phyloP scores from a whole-genome alignment of 2,797 vertebrate genomes.

The Alcedo atthis region DNA sequence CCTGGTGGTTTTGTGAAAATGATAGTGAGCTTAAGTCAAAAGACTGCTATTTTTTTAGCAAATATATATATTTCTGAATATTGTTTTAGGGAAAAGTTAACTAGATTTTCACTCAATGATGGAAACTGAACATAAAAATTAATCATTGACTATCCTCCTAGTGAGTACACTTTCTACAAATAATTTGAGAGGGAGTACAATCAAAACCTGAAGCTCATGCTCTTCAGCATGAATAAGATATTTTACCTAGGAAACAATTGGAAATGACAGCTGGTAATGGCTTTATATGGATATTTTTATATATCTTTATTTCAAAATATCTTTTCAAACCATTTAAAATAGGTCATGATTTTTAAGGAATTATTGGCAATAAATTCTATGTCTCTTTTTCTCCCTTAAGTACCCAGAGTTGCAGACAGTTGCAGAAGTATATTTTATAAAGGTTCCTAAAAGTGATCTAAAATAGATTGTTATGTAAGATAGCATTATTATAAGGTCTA shows the following conservation, averaged over 20 bases:
- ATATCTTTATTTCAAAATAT: not conserved
- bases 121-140: not conserved
- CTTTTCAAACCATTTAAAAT: not conserved
- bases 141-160: not conserved
- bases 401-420: not conserved
- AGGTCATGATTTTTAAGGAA: not conserved
- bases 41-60: not conserved
- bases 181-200: not conserved
- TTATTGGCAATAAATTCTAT: not conserved
- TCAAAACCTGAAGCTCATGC: not conserved
- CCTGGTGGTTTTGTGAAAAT: constrained; percentile 1
- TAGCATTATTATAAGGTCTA: not conserved
- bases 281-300: not conserved
- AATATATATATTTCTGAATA: not conserved
- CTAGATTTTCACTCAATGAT: not conserved
- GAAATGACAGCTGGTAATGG: not conserved
- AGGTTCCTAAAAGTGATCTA: not conserved
- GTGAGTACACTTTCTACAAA: not conserved
- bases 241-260: not conserved
- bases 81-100: not conserved
- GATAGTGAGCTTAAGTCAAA: not conserved
- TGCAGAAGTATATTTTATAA: not conserved
- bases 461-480: not conserved
- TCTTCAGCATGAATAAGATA: not conserved
- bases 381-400: not conserved